These are phyloP conservation scores for Poliocrania exsul DNA, from an alignment of 2,797 vertebrate genomes.

Conservation along the genomic window DNA sequence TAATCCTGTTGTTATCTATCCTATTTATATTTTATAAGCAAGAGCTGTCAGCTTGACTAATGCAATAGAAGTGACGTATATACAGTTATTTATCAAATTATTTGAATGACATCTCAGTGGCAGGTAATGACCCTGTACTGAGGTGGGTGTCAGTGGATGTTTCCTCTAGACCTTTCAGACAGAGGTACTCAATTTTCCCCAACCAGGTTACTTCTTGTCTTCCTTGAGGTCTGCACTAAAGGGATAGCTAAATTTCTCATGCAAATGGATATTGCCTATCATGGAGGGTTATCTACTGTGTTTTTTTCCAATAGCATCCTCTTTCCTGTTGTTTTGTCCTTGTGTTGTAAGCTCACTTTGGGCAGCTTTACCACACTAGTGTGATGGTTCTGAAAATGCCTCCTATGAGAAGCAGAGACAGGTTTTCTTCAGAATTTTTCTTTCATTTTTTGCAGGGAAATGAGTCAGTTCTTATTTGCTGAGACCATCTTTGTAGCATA, in stretches of 20 bases:
- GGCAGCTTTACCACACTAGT: neutral
- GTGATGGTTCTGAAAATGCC: neutral
- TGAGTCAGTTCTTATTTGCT: neutral
- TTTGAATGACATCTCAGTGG: neutral
- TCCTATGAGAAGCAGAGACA: neutral
- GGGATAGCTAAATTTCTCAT: neutral
- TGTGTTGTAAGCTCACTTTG: neutral
- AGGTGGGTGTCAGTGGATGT: neutral
- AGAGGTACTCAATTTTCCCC: neutral
- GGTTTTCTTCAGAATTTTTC: neutral
- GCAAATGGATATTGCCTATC: neutral
- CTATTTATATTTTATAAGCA: slow-evolving; percentile 6
- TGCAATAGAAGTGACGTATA: neutral
- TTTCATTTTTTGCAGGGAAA: neutral
- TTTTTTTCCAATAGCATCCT: neutral
- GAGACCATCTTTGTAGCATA: neutral
- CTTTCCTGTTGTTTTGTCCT: neutral
- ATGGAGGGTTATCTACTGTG: neutral
- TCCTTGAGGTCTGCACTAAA: neutral
- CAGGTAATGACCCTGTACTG: neutral
- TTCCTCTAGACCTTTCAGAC: neutral
- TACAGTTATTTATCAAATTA: neutral
- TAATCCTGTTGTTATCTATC: neutral
- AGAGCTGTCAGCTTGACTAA: neutral
- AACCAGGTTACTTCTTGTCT: neutral